These are phyloP conservation scores for Pan paniscus DNA, from an alignment of 2,113 vertebrate species.

Conservation along the genomic window DNA sequence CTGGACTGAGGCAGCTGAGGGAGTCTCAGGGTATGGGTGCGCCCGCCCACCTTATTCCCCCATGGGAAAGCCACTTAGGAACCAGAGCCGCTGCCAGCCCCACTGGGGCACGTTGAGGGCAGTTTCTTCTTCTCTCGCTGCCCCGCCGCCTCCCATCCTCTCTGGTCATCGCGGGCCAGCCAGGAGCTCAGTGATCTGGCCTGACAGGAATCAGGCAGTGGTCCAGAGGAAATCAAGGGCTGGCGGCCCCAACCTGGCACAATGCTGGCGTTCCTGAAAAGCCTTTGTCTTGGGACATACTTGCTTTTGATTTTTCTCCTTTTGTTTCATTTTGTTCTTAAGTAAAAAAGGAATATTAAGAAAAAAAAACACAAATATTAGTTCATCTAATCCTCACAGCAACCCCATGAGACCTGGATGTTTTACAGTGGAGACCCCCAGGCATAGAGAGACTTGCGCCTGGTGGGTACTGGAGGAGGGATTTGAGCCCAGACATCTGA, in stretches of 20 bases:
- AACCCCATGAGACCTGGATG: not conserved
- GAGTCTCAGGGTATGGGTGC: not conserved
- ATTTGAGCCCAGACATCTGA: not conserved
- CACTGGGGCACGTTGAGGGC: not conserved
- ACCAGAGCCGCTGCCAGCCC: not conserved
- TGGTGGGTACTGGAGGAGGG: too few species aligned
- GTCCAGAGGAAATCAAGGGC: slow-evolving; percentile 10
- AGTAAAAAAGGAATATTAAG: not conserved
- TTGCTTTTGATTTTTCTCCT: not conserved
- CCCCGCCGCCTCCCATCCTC: not conserved
- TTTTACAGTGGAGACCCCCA: not conserved
- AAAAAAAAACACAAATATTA: not conserved
- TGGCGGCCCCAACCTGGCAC: not conserved
- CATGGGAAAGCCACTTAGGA: not conserved
- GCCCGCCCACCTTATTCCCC: not conserved
- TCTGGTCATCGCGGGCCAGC: not conserved
- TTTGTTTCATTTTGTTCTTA: not conserved
- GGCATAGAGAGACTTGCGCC: too few species aligned
- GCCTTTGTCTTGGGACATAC: not conserved
- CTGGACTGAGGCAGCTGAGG: not conserved
- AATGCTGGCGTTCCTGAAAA: slow-evolving; percentile 57
- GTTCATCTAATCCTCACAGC: not conserved
- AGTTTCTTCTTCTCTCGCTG: not conserved
- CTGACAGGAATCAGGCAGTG: not conserved
- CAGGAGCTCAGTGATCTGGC: not conserved